Percentiles rank a stretch among this genome's conserved stretches.
These are phyloP conservation scores for Eristalis tenax DNA, from an alignment of 2,888 invertebrate species.

Conservation along the genomic window DNA sequence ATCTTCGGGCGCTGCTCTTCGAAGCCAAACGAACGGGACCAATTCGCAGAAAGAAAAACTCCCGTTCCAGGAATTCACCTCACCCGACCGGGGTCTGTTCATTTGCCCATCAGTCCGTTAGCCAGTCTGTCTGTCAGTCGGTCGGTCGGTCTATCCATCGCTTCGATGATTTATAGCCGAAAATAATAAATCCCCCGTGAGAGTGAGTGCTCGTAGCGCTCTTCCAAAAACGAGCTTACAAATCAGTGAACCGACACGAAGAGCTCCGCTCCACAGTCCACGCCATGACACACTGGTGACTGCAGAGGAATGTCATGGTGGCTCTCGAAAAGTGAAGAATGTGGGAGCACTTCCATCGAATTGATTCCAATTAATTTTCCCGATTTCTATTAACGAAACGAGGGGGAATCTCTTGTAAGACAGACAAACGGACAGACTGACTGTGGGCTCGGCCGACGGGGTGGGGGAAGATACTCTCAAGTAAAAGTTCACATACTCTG, in stretches of 20 bases:
- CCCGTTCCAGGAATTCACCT: slow-evolving; percentile 58
- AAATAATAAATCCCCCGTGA: slow-evolving; percentile 17
- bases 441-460: too few relatives aligned
- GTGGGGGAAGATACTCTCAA: slow-evolving; percentile 25
- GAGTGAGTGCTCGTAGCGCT: background rate
- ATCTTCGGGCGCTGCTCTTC: background rate
- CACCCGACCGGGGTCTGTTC: slow-evolving; percentile 8
- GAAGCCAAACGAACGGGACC: slow-evolving; percentile 50
- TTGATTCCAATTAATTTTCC: slow-evolving; percentile 68
- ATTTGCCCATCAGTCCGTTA: slow-evolving; percentile 23
- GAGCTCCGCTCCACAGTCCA: background rate
- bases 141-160: background rate
- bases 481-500: slow-evolving; percentile 62
- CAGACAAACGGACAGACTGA: background rate
- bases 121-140: background rate
- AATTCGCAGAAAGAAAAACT: slow-evolving; percentile 17
- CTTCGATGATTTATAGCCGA: slow-evolving; percentile 53
- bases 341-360: slow-evolving; percentile 62
- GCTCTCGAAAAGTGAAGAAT: slow-evolving; percentile 58
- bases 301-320: slow-evolving; percentile 56
- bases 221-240: slow-evolving; percentile 44
- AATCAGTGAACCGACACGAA: slow-evolving; percentile 60
- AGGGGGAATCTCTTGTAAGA: background rate
- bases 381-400: slow-evolving; percentile 48
- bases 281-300: slow-evolving; percentile 38